Conservation (phyloP, 2,888 invertebrate species). For the Tetramorium bicarinatum region DNA sequence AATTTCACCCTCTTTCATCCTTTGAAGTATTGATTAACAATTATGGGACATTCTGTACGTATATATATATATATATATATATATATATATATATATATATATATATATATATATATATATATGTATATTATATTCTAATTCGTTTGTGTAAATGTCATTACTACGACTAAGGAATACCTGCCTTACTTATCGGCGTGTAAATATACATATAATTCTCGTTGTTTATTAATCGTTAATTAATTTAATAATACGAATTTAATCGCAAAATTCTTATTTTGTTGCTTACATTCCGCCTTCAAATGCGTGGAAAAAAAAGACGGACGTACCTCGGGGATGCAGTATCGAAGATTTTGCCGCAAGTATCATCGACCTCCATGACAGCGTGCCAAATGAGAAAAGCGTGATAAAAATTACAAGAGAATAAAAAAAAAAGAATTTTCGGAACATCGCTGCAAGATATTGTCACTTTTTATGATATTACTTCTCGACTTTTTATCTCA, state of each 20-base stretch:
- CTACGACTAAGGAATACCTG: not conserved
- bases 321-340: not conserved
- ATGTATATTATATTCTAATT: not conserved
- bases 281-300: not conserved
- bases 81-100: too few species aligned
- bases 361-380: conserved; percentile 17
- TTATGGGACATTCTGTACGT: too few species aligned
- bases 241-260: conserved; percentile 6
- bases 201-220: not conserved
- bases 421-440: not conserved
- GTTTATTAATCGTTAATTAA: conserved; percentile 22
- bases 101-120: too few species aligned
- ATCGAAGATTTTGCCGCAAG: conserved; percentile 7
- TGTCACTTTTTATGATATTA: not conserved
- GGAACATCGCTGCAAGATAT: not conserved
- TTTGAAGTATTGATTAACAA: too few species aligned
- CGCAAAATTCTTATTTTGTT: not conserved
- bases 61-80: too few species aligned
- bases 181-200: conserved; percentile 23
- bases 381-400: conserved; percentile 47
- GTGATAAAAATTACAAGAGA: not conserved
- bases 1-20: too few species aligned
- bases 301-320: not conserved
- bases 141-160: conserved; percentile 19
- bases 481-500: conserved; percentile 1